Evolutionary conservation across 2,113 vertebrate species (phyloP).

Genomic region (Tragelaphus buxtoni): DNA sequence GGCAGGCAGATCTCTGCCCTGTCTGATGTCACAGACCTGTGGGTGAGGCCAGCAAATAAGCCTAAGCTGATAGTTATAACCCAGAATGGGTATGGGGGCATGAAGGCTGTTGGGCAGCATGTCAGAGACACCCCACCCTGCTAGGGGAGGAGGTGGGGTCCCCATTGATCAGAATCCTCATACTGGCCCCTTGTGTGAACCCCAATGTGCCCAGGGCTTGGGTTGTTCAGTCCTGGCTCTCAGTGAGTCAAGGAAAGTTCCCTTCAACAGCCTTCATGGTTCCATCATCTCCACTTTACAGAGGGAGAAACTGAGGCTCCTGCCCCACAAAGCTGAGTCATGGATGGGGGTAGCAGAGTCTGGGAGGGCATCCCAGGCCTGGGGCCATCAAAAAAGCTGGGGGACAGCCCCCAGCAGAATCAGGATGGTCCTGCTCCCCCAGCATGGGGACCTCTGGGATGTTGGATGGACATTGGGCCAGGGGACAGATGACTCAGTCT

Average conservation of each 20-base stretch:
- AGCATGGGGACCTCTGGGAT: neutral
- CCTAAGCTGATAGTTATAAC: rapidly evolving
- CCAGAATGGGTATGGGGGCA: neutral
- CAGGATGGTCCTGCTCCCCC: neutral
- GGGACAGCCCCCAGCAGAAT: neutral
- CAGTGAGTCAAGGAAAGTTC: neutral
- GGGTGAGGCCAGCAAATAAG: neutral
- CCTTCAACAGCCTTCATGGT: neutral
- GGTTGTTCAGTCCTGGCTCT: neutral
- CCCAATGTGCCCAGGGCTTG: neutral
- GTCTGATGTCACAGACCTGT: neutral
- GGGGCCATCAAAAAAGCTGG: neutral
- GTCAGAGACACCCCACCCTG: neutral
- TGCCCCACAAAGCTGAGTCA: neutral
- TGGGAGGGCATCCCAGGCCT: neutral
- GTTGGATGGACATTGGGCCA: neutral
- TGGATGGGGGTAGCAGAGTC: neutral
- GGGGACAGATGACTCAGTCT: neutral
- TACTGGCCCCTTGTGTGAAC: neutral
- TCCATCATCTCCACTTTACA: neutral
- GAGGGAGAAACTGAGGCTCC: neutral
- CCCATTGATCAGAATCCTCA: neutral
- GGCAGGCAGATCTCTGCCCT: neutral
- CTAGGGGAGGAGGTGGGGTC: neutral
- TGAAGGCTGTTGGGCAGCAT: neutral